phyloP scores from a whole-genome alignment of 2,113 vertebrate species.

The Pseudonaja textilis region DNA sequence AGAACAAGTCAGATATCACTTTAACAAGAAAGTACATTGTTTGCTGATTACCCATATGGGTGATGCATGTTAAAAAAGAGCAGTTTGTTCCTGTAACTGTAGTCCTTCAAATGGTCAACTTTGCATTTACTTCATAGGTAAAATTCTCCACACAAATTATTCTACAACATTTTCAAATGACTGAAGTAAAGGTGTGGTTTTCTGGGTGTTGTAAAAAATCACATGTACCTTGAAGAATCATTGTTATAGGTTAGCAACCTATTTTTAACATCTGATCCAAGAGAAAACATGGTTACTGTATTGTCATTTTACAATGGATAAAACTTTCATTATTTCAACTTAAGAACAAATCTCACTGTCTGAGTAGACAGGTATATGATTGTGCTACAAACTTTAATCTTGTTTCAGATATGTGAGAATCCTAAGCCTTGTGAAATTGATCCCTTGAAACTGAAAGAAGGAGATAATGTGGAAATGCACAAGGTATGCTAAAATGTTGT shows the following conservation, averaged over 20 bases:
- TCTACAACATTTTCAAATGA: not conserved
- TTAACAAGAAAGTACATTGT: not conserved
- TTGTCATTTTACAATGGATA: not conserved
- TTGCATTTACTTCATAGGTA: not conserved
- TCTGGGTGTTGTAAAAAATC: not conserved
- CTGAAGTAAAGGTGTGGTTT: not conserved
- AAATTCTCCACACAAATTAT: not conserved
- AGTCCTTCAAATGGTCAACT: not conserved
- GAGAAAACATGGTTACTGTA: not conserved
- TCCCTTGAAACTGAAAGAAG: slow-evolving; percentile 91
- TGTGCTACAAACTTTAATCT: not conserved
- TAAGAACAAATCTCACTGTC: not conserved
- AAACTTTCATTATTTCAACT: not conserved
- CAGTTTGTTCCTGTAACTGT: not conserved
- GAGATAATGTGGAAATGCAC: slow-evolving; percentile 91
- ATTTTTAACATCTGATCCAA: not conserved
- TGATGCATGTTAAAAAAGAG: not conserved
- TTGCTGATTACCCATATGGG: not conserved
- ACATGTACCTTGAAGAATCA: not conserved
- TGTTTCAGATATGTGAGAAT: slow-evolving; percentile 89
- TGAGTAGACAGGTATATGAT: not conserved
- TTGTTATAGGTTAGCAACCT: not conserved
- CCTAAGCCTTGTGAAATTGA: slow-evolving; percentile 97
- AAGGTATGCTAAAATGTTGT: slow-evolving; percentile 72
- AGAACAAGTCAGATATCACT: not conserved